phyloP scores from a whole-genome alignment of 1,140 invertebrate species.

The silkworm (Bombyx mori) region DNA sequence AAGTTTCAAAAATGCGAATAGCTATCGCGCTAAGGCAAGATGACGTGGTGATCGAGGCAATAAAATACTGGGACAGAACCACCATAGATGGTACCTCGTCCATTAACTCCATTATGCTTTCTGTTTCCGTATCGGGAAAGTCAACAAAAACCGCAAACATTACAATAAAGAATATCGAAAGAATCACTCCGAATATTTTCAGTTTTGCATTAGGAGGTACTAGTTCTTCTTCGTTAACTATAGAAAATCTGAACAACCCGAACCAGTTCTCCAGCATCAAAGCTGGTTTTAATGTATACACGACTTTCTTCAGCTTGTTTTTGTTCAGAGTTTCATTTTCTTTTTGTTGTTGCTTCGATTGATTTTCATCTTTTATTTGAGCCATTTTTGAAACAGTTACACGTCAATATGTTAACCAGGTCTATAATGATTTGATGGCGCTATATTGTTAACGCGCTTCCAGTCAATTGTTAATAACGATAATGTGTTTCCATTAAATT shows the following conservation, averaged over 20 bases:
- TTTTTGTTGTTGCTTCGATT: constrained; percentile 4
- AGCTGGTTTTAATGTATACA: constrained; percentile 20
- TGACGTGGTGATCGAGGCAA: constrained; percentile 19
- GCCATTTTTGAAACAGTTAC: background rate
- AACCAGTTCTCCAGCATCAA: constrained; percentile 28
- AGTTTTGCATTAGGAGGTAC: constrained; percentile 21
- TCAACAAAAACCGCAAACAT: constrained; percentile 10
- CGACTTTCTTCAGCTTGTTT: constrained; percentile 12
- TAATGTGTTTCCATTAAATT: constrained; percentile 4
- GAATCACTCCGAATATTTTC: constrained; percentile 18
- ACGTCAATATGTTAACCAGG: too few relatives aligned
- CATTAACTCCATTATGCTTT: constrained; percentile 14
- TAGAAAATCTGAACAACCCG: constrained; percentile 32
- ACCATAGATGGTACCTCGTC: constrained; percentile 26
- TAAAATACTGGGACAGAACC: constrained; percentile 26
- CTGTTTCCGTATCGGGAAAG: constrained; percentile 5
- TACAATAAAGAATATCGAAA: constrained; percentile 10
- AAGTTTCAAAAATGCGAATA: constrained; percentile 22
- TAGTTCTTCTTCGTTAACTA: constrained; percentile 11
- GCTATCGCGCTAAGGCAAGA: constrained; percentile 20
- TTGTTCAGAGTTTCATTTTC: constrained; percentile 4
- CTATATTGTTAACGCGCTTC: too few relatives aligned
- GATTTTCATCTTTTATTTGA: background rate
- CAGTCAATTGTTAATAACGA: background rate
- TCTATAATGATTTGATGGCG: too few relatives aligned